Evolutionary conservation across 2,797 vertebrate species (phyloP).

Genomic region (Podarcis siculus): DNA sequence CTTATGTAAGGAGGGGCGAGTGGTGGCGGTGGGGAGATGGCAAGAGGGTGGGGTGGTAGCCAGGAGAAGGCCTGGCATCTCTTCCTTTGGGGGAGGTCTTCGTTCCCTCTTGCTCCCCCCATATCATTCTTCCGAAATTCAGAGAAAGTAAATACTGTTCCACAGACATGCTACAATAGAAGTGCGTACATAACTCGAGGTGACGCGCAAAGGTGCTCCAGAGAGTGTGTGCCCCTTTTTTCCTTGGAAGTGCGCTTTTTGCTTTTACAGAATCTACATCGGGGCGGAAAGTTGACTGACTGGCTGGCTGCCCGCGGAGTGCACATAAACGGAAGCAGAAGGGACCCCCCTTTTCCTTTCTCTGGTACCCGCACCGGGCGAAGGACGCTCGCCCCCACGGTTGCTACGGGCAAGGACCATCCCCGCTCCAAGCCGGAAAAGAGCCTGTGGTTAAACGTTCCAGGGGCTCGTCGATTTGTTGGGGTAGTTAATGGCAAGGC

Average conservation of each 20-base stretch:
- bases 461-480: constrained; percentile 96
- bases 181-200: constrained; percentile 67
- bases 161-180: constrained; percentile 70
- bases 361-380: constrained; percentile 54
- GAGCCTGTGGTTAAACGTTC: constrained; percentile 77
- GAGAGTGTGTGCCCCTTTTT: constrained; percentile 46
- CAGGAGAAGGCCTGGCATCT: not conserved
- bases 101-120: constrained; percentile 17
- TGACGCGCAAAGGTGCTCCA: constrained; percentile 58
- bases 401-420: constrained; percentile 59
- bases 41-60: not conserved
- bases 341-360: constrained; percentile 44
- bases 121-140: constrained; percentile 25
- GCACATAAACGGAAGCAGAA: constrained; percentile 65
- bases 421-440: constrained; percentile 55
- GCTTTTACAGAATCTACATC: constrained; percentile 68
- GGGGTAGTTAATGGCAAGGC: constrained; percentile 96
- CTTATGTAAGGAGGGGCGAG: not conserved
- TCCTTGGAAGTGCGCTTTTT: constrained; percentile 56
- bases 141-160: constrained; percentile 51
- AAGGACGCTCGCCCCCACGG: constrained; percentile 60
- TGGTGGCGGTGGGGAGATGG: constrained; percentile 1
- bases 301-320: constrained; percentile 70
- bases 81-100: constrained; percentile 23
- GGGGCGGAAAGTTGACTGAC: constrained; percentile 64